phyloP scores from a whole-genome alignment of 2,888 invertebrate species.

The Stenchaetothrips biformis region DNA sequence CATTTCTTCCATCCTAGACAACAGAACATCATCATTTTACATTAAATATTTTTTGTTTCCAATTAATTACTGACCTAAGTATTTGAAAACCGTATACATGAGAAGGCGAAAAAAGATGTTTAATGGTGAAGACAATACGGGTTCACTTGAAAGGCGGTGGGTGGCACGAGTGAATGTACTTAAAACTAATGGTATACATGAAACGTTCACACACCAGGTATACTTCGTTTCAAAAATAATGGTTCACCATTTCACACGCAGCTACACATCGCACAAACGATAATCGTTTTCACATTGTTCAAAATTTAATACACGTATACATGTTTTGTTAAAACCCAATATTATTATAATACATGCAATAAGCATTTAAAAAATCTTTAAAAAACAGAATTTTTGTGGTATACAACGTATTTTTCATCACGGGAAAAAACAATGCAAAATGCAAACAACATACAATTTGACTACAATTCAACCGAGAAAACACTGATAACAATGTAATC shows the following conservation, averaged over 20 bases:
- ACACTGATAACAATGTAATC: constrained; percentile 16
- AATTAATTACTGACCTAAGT: constrained; percentile 30
- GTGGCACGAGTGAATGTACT: constrained; percentile 24
- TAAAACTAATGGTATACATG: constrained; percentile 25
- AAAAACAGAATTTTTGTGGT: constrained; percentile 8
- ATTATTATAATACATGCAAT: constrained; percentile 9
- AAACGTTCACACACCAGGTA: constrained; percentile 23
- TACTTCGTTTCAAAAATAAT: constrained; percentile 25
- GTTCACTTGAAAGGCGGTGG: constrained; percentile 22
- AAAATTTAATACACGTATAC: constrained; percentile 25
- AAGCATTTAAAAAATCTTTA: constrained; percentile 8
- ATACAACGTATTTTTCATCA: constrained; percentile 17
- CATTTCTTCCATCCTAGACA: constrained; percentile 17
- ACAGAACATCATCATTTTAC: constrained; percentile 11
- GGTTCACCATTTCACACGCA: constrained; percentile 19
- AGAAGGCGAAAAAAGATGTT: constrained; percentile 57
- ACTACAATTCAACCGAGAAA: constrained; percentile 21
- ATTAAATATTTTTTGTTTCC: constrained; percentile 7
- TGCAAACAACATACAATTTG: constrained; percentile 21
- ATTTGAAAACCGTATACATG: constrained; percentile 56
- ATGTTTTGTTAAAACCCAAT: constrained; percentile 22
- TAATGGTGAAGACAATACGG: constrained; percentile 15
- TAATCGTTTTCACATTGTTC: constrained; percentile 23
- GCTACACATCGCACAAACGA: constrained; percentile 22
- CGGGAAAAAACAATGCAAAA: constrained; percentile 20